phyloP scores from a whole-genome alignment of 2,797 vertebrate species.

The Argentina silus region DNA sequence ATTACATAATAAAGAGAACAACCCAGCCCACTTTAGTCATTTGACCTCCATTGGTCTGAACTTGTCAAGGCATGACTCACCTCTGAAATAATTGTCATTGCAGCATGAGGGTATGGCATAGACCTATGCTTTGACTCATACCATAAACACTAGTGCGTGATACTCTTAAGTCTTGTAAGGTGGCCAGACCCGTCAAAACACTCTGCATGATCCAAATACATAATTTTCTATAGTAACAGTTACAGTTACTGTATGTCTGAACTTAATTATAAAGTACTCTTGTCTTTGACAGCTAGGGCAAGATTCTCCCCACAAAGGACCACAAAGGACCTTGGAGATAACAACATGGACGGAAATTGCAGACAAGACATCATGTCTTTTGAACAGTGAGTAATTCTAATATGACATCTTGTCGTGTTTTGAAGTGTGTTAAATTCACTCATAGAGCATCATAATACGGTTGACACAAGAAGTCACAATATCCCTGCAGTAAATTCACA shows the following conservation, averaged over 20 bases:
- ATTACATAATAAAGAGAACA: background rate
- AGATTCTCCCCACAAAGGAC: slow-evolving; percentile 12
- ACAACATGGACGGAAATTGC: slow-evolving; percentile 8
- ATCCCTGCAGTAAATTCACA: slow-evolving; percentile 57
- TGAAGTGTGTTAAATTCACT: slow-evolving; percentile 35
- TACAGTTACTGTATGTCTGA: slow-evolving; percentile 49
- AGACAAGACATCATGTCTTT: slow-evolving; percentile 33
- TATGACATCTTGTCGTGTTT: slow-evolving; percentile 16
- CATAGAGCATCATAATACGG: slow-evolving; percentile 10
- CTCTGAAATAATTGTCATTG: slow-evolving; percentile 47
- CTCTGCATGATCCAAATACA: slow-evolving; percentile 32
- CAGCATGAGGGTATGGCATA: slow-evolving; percentile 49
- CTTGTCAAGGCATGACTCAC: slow-evolving; percentile 34
- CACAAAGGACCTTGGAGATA: slow-evolving; percentile 12
- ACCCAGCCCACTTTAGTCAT: background rate
- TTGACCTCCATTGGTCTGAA: slow-evolving; percentile 12
- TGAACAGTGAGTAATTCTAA: slow-evolving; percentile 27
- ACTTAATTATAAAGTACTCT: slow-evolving; percentile 51
- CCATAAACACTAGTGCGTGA: slow-evolving; percentile 27
- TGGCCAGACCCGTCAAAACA: slow-evolving; percentile 44
- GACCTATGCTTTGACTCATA: slow-evolving; percentile 57
- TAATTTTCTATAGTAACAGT: slow-evolving; percentile 19
- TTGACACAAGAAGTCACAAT: slow-evolving; percentile 17
- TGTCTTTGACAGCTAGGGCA: slow-evolving; percentile 14
- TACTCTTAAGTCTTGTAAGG: slow-evolving; percentile 6